Evolutionary conservation across 2,797 vertebrate species (phyloP).

Genomic region (Merluccius polli): DNA sequence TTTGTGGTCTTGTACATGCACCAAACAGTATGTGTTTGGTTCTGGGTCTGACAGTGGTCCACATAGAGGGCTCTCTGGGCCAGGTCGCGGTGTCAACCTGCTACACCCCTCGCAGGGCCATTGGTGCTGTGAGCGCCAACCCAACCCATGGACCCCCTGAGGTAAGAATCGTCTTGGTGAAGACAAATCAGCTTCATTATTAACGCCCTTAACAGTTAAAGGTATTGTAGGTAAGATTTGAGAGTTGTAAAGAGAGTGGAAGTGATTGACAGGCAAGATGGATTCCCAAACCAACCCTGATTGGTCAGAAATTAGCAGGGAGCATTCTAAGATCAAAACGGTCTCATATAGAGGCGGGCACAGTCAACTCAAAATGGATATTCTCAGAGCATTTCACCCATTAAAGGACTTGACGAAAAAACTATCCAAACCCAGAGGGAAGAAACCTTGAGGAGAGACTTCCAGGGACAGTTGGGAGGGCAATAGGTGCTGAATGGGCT

Average conservation of each 20-base stretch:
- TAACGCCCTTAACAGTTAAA: background rate
- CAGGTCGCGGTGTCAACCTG: constrained; percentile 95
- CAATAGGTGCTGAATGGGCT: background rate
- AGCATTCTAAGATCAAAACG: too few species aligned
- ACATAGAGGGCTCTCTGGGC: constrained; percentile 91
- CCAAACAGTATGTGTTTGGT: background rate
- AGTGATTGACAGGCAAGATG: too few species aligned
- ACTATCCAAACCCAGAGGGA: background rate
- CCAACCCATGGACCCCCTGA: constrained; percentile 54
- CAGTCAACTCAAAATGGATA: too few species aligned
- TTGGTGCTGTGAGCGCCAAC: constrained; percentile 81
- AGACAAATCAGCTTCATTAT: background rate
- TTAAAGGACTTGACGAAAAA: background rate
- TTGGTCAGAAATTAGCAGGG: too few species aligned
- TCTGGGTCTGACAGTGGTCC: constrained; percentile 77
- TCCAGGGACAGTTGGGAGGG: background rate
- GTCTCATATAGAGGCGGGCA: too few species aligned
- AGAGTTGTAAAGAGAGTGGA: too few species aligned
- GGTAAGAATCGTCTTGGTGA: constrained; percentile 47
- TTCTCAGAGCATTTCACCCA: too few species aligned
- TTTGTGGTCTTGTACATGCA: background rate
- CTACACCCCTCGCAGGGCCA: constrained; percentile 91
- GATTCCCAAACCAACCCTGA: too few species aligned
- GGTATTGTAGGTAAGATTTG: too few species aligned
- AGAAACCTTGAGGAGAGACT: background rate